Evolutionary conservation across 1,140 invertebrate genomes (phyloP), one percentile per base, ranked within the genome.

Genomic region (Samia ricini): DNA sequence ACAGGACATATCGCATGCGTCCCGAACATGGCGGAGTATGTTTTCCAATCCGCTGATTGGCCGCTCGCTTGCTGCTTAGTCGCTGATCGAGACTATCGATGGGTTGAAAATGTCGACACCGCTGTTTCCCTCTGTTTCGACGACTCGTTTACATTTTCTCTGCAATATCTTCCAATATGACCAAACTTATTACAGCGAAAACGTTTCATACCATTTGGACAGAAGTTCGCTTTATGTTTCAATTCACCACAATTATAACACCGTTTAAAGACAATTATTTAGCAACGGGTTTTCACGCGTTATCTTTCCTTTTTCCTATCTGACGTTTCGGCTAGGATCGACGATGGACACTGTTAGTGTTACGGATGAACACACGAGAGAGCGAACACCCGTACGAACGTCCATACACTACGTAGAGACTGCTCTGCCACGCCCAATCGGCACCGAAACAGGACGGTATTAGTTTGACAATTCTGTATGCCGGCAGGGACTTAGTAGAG

Each of bases 171-270:
- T 4, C n/a, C 22, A 2, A 55, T 8, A 24, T 55, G 52, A 15
- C 52, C 52, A 18, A 23, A 55, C n/a, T 23, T 10, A 12, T 24
- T 24, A 24, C 52, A 55, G 2, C 12, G 2, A 10, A 55, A 55
- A 26, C 52, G 24, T 22, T 55, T 55, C 1, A 55, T 1, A 4
- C 52, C 52, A 15, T 51, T 51, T n/a, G 15, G 19, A 51, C 50
- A 51, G 8, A 8, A 8, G 1, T 2, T 4, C 2, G 50, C 1
- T 19, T 19, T 21, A 20, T 51, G 50, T 7, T 55, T 55, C 12
- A 12, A 23, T 5, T 55, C 23, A 23, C 52, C 52, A 55, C 22
- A 55, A 1, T 26, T 55, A 24, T 15, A 55, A 55, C 52, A 55
- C 3, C 20, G 2, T 10, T 8, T n/a, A n/a, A n/a, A n/a, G n/a